Conservation (phyloP, 2,113 vertebrate genomes). For the Anoplopoma fimbria region DNA sequence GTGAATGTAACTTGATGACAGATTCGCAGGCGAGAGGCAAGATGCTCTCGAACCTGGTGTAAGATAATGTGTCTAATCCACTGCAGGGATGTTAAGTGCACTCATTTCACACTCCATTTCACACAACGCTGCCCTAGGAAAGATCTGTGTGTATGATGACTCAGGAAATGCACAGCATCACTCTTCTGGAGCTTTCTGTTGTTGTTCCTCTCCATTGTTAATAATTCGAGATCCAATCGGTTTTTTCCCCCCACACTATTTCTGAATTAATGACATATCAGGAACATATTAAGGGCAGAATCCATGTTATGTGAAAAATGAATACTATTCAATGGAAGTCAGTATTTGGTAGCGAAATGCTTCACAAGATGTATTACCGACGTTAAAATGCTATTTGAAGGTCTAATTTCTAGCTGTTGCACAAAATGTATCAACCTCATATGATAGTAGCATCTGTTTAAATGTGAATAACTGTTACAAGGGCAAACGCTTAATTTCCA, state of each 20-base stretch:
- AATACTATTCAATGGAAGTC: constrained; percentile 22
- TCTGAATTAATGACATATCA: constrained; percentile 57
- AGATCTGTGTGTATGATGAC: constrained; percentile 68
- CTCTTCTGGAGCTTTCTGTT: constrained; percentile 60
- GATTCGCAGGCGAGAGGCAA: constrained; percentile 55
- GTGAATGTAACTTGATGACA: constrained; percentile 64
- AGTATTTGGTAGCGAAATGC: constrained; percentile 30
- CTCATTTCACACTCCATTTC: constrained; percentile 86
- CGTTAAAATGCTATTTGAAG: constrained; percentile 47
- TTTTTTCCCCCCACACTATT: constrained; percentile 14
- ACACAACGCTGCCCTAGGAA: constrained; percentile 74
- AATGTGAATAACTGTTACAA: constrained; percentile 37
- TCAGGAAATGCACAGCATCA: constrained; percentile 69
- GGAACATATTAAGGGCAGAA: constrained; percentile 34
- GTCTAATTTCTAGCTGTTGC: constrained; percentile 55
- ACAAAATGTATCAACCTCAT: neutral
- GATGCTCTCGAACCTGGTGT: constrained; percentile 70
- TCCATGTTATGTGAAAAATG: constrained; percentile 28
- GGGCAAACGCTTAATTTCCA: constrained; percentile 37
- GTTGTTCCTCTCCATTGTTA: constrained; percentile 54
- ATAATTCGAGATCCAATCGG: constrained; percentile 50
- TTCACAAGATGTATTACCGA: constrained; percentile 37
- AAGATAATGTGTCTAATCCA: constrained; percentile 79
- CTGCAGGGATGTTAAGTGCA: constrained; percentile 82
- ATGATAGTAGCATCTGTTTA: constrained; percentile 25